A percentile compares a stretch with the other conserved stretches of the same genome.
phyloP scores from a whole-genome alignment of 2,888 invertebrate species.

The Corythucha ciliata region DNA sequence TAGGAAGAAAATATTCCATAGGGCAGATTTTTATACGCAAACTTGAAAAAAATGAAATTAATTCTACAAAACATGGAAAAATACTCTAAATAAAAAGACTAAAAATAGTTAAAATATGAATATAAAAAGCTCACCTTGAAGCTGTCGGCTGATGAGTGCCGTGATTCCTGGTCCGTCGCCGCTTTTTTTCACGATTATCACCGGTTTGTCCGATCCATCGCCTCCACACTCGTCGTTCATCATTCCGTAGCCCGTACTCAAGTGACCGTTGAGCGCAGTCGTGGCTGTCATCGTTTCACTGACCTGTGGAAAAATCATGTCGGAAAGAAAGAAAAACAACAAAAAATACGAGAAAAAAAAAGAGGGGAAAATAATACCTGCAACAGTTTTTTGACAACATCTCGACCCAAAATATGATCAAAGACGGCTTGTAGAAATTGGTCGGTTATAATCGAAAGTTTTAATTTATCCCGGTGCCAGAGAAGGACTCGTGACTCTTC shows the following conservation, averaged over 20 bases:
- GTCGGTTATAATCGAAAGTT: conserved; percentile 71
- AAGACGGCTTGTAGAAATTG: conserved; percentile 75
- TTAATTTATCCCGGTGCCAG: conserved; percentile 78
- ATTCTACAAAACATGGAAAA: background rate
- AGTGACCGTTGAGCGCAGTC: conserved; percentile 55
- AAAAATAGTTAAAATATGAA: no score
- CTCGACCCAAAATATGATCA: conserved; percentile 74
- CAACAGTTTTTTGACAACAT: conserved; percentile 78
- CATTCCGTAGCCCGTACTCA: conserved; percentile 51
- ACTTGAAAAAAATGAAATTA: no score
- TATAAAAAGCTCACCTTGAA: conserved; percentile 56
- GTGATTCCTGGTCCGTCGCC: conserved; percentile 69
- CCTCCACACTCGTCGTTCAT: no score
- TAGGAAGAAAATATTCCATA: no score
- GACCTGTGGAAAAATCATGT: conserved; percentile 46
- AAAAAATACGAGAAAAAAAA: background rate
- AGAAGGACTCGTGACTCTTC: conserved; percentile 73
- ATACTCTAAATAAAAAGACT: background rate
- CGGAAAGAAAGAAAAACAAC: background rate
- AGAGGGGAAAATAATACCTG: conserved; percentile 49
- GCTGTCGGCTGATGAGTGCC: conserved; percentile 63
- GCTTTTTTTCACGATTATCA: conserved; percentile 64
- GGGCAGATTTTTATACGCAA: no score
- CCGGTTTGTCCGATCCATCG: conserved; percentile 51
- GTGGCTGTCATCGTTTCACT: conserved; percentile 64